Evolutionary conservation across 2,113 vertebrate genomes (phyloP).

Genomic region (Cyanocitta stelleri): DNA sequence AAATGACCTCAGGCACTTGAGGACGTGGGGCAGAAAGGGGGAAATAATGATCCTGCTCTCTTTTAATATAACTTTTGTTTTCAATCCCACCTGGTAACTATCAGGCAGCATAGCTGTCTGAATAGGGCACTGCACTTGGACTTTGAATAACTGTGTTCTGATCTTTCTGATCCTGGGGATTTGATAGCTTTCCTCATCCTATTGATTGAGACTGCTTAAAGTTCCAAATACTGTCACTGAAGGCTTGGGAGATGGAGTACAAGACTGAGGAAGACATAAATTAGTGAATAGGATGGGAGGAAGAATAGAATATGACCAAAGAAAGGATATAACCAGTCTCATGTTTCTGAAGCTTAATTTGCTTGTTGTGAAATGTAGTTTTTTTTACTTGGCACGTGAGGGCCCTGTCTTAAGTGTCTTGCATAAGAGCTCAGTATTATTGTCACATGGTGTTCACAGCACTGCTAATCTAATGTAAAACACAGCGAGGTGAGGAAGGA

Average conservation of each 20-base stretch:
- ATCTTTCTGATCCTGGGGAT: background rate
- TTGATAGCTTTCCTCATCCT: background rate
- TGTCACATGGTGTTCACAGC: background rate
- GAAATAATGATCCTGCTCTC: slow-evolving; percentile 26
- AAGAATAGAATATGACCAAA: background rate
- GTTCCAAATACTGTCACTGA: background rate
- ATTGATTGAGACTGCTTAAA: background rate
- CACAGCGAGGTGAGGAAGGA: background rate
- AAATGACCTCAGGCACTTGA: slow-evolving; percentile 35
- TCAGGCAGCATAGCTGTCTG: background rate
- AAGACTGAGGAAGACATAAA: background rate
- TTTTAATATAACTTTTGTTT: slow-evolving; percentile 38
- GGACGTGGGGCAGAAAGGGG: background rate
- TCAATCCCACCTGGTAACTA: slow-evolving; percentile 3
- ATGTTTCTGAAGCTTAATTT: background rate
- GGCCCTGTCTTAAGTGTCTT: background rate
- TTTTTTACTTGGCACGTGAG: background rate
- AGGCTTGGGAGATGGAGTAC: background rate
- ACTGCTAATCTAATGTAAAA: background rate
- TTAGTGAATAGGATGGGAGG: background rate
- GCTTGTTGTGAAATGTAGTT: background rate
- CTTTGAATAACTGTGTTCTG: background rate
- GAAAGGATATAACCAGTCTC: background rate
- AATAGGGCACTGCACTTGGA: background rate
- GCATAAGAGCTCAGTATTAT: background rate